phyloP scores from a whole-genome alignment of 1,140 invertebrate species.

The Ceratoteleas bidentatus region DNA sequence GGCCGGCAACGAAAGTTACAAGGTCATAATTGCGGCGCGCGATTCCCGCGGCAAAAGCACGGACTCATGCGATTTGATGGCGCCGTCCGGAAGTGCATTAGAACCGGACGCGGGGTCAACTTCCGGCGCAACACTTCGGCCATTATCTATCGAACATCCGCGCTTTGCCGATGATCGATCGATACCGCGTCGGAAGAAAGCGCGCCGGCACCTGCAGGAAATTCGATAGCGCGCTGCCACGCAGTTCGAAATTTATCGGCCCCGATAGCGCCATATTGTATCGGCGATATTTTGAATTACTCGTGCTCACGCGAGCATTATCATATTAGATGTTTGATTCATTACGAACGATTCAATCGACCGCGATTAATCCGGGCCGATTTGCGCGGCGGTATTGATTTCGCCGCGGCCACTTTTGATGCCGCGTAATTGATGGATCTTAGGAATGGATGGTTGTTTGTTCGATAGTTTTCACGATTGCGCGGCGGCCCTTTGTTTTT shows the following conservation, averaged over 20 bases:
- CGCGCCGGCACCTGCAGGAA: conserved; percentile 51
- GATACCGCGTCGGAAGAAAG: conserved; percentile 54
- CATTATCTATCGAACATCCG: conserved; percentile 8
- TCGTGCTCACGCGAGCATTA: conserved; percentile 36
- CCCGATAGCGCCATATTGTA: conserved; percentile 36
- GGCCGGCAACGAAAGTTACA: neutral
- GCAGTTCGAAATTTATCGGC: conserved; percentile 34
- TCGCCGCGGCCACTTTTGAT: conserved; percentile 14
- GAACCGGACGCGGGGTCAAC: conserved; percentile 73
- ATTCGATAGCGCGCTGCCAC: conserved; percentile 55
- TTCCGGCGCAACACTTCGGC: conserved; percentile 53
- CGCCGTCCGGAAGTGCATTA: conserved; percentile 76
- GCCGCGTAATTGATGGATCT: conserved; percentile 44
- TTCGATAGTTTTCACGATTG: conserved; percentile 41
- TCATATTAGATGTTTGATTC: conserved; percentile 51
- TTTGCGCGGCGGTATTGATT: conserved; percentile 28
- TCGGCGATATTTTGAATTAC: conserved; percentile 52
- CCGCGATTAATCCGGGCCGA: conserved; percentile 22
- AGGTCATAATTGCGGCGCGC: conserved; percentile 23
- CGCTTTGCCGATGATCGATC: conserved; percentile 49
- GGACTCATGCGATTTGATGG: conserved; percentile 74
- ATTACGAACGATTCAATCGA: conserved; percentile 30
- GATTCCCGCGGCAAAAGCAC: conserved; percentile 63
- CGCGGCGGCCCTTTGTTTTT: conserved; percentile 22
- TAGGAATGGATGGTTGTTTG: conserved; percentile 36